phyloP scores from a whole-genome alignment of 2,888 invertebrate species.

The Branchipolynoe longqiensis region DNA sequence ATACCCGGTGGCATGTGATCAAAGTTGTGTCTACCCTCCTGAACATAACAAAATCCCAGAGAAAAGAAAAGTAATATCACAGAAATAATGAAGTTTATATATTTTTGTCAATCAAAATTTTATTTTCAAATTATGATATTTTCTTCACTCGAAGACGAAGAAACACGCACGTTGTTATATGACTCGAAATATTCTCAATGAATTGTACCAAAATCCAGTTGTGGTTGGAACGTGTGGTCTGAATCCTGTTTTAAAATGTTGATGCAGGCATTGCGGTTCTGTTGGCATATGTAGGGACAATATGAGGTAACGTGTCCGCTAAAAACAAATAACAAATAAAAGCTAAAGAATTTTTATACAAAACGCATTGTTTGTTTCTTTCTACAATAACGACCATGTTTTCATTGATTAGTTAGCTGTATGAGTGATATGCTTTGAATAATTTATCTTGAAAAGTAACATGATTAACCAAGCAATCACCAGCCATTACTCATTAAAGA shows the following conservation, averaged over 20 bases:
- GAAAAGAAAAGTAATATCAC: constrained; percentile 19
- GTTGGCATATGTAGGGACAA: constrained; percentile 27
- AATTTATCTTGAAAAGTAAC: not conserved
- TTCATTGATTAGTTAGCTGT: constrained; percentile 17
- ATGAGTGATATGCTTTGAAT: not conserved
- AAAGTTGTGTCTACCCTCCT: too few relatives aligned
- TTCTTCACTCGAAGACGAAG: not conserved
- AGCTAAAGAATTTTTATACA: constrained; percentile 42
- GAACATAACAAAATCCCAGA: not conserved
- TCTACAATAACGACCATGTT: too few relatives aligned
- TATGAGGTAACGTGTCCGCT: constrained; percentile 25
- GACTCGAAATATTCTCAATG: not conserved
- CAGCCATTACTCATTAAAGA: too few relatives aligned
- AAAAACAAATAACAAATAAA: constrained; percentile 35
- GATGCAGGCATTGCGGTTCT: constrained; percentile 40
- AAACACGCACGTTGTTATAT: constrained; percentile 10
- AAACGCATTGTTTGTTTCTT: too few relatives aligned
- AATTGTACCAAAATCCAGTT: constrained; percentile 26
- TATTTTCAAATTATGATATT: constrained; percentile 52
- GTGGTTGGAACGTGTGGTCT: not conserved
- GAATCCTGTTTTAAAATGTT: constrained; percentile 2
- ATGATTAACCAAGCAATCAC: not conserved
- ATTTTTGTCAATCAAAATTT: constrained; percentile 54
- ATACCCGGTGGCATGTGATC: constrained; percentile 8
- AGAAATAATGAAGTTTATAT: constrained; percentile 35